Base-by-base conservation (phyloP, 2,797 vertebrate species). In the Lacerta agilis region DNA sequence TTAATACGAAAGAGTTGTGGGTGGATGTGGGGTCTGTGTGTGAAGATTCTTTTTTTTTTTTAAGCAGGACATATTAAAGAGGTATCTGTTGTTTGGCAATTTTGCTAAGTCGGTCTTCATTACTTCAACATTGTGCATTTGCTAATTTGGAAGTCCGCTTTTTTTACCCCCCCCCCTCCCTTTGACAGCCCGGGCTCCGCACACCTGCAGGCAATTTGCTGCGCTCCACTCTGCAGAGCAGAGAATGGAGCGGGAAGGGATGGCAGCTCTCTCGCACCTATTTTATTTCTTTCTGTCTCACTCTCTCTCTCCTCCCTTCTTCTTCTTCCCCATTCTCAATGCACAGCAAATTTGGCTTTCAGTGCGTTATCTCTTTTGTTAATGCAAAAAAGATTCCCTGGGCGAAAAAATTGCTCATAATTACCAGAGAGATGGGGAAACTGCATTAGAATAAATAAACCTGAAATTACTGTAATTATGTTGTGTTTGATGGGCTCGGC, bases 381-480 rank as follows among this genome's bases (percentile, higher is more conserved):
- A 98, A 98, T 97, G 97, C 97, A 98, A 98, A 99, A 99, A 99
- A 99, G 98, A 99, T 99, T 99, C 98, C 98, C 97, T 97, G 97
- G 98, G 98, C 97, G 98, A 98, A 98, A 98, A 99, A 99, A 98
- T 98, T 98, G 98, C 98, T 99, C 98, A 99, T 99, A 99, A 99
- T 99, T 99, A 99, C 98, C 98, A 98, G 97, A 98, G 98, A 99
- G 98, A 99, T 99, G 98, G 98, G 97, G 98, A 98, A 99, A 99
- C 98, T 98, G 98, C 98, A 99, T 99, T 99, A 99, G 98, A 99
- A 99, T 99, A 99, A 99, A 99, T 99, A 99, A 99, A 99, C 98
- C 98, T 98, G 98, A 99, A 99, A 99, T 99, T 97, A 99, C 98
- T 99, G 98, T 99, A 99, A 99, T 99, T 99, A 99, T 98, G 98